These are phyloP conservation scores for Phthorimaea operculella DNA, from an alignment of 1,140 invertebrate species.

Conservation along the genomic window DNA sequence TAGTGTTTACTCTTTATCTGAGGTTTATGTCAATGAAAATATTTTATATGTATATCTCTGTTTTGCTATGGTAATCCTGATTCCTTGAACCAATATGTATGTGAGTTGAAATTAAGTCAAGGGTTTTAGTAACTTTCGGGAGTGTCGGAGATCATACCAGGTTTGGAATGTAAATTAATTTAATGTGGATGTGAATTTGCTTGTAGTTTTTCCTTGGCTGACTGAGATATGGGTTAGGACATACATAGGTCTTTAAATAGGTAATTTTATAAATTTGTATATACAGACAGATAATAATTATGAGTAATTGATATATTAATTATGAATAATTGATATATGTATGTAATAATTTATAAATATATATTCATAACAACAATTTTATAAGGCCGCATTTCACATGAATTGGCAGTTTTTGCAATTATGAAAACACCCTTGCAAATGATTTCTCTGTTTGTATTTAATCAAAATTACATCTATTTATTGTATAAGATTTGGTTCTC, in stretches of 20 bases:
- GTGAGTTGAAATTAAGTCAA: neutral
- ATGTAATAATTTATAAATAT: no score
- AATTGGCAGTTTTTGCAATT: constrained; percentile 7
- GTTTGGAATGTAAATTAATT: constrained; percentile 23
- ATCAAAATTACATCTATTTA: constrained; percentile 36
- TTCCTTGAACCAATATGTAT: neutral
- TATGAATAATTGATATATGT: constrained; percentile 30
- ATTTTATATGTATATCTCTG: neutral
- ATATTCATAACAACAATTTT: constrained; percentile 19
- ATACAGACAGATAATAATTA: constrained; percentile 48
- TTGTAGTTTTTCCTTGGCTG: constrained; percentile 22
- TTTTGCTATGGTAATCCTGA: neutral
- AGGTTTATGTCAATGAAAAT: neutral
- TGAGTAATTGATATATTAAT: constrained; percentile 32
- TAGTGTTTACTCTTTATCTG: neutral
- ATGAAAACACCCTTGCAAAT: constrained; percentile 29
- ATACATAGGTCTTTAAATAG: constrained; percentile 11
- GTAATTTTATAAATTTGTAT: constrained; percentile 59
- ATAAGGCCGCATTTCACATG: constrained; percentile 35
- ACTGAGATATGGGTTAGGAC: constrained; percentile 9
- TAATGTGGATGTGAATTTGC: constrained; percentile 27
- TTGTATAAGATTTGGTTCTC: constrained; percentile 32
- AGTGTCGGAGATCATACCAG: neutral
- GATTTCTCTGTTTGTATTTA: constrained; percentile 28
- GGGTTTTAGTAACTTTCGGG: neutral